Evolutionary conservation across 2,888 invertebrate genomes (phyloP).

Genomic region (Stegophylla sp.): DNA sequence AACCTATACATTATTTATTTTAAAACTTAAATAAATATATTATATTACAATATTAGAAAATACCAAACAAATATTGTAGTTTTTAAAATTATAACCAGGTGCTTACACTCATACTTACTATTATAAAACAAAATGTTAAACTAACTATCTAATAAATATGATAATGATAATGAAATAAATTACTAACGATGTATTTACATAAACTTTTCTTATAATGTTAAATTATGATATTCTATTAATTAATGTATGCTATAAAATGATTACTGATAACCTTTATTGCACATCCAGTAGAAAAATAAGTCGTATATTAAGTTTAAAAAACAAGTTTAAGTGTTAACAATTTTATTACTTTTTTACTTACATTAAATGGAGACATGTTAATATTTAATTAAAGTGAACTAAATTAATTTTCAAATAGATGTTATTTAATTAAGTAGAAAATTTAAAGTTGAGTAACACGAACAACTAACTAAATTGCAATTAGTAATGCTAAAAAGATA

Average conservation of each 20-base stretch:
- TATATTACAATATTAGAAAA: too few species aligned
- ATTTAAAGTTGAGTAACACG: background rate
- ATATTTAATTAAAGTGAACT: background rate
- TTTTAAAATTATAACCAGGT: too few species aligned
- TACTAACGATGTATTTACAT: background rate
- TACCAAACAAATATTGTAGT: too few species aligned
- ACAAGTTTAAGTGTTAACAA: background rate
- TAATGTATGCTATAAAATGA: background rate
- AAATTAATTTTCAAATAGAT: conserved; percentile 6
- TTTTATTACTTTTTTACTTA: background rate
- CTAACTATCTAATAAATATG: background rate
- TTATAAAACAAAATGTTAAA: background rate
- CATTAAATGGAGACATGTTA: background rate
- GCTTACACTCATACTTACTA: background rate
- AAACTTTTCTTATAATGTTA: background rate
- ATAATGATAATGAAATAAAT: background rate
- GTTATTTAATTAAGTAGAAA: conserved; percentile 18
- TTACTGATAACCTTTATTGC: conserved; percentile 17
- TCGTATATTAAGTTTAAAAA: background rate
- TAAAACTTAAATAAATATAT: background rate
- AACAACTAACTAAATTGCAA: too few species aligned
- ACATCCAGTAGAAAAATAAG: background rate
- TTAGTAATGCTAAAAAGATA: conserved; percentile 8
- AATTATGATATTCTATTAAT: background rate
- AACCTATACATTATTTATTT: background rate